Conservation (phyloP, 2,797 vertebrate genomes). For the Acipenser transmontanus region DNA sequence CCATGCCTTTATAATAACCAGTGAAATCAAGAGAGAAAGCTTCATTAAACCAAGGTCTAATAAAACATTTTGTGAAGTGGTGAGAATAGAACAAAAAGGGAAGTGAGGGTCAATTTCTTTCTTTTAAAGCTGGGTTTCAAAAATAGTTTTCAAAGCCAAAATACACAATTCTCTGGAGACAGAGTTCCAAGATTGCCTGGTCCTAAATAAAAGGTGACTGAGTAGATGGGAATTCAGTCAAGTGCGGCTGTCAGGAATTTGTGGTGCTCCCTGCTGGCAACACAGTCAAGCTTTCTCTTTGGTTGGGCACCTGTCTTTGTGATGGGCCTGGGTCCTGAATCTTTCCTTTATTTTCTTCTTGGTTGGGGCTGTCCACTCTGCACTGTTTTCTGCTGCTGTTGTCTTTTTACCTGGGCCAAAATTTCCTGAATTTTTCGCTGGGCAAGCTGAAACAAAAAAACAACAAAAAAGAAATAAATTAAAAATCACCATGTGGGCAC, state of each 20-base stretch:
- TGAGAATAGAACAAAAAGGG: slow-evolving; percentile 68
- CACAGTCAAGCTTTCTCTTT: slow-evolving; percentile 62
- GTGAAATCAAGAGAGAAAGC: slow-evolving; percentile 72
- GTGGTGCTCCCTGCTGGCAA: slow-evolving; percentile 51
- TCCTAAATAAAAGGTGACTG: slow-evolving; percentile 60
- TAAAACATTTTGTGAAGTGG: slow-evolving; percentile 50
- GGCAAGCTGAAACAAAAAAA: slow-evolving; percentile 68
- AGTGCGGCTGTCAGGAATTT: slow-evolving; percentile 57
- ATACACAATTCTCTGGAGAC: slow-evolving; percentile 79
- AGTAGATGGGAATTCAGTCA: slow-evolving; percentile 60
- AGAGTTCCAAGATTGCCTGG: slow-evolving; percentile 52
- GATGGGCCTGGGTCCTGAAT: slow-evolving; percentile 61
- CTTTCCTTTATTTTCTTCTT: slow-evolving; percentile 77
- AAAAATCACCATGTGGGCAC: too few relatives aligned
- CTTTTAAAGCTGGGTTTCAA: slow-evolving; percentile 75
- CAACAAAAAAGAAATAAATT: too few relatives aligned
- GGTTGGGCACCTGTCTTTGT: slow-evolving; percentile 72
- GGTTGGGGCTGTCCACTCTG: slow-evolving; percentile 74
- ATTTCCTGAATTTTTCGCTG: slow-evolving; percentile 99
- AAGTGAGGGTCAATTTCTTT: slow-evolving; percentile 54
- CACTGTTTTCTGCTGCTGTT: slow-evolving; percentile 78
- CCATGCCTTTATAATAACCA: slow-evolving; percentile 72
- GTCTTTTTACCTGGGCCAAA: slow-evolving; percentile 92
- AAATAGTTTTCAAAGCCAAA: slow-evolving; percentile 78
- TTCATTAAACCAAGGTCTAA: slow-evolving; percentile 77